Conservation (phyloP, 2,113 vertebrate species). For the Microcebus ravelobensis region DNA sequence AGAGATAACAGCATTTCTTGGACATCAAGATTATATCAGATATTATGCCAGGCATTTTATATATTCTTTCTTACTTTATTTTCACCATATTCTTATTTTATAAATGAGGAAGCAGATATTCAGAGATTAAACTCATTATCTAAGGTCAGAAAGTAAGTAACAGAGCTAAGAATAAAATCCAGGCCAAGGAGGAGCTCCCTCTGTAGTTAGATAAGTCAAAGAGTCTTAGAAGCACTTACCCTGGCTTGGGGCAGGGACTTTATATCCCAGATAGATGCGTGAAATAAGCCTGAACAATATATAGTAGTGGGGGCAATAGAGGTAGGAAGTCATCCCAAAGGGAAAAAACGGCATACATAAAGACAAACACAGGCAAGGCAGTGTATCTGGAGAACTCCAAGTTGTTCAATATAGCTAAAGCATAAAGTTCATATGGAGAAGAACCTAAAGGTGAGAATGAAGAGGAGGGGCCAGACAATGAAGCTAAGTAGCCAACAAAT, state of each 20-base stretch:
- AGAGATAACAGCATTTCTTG: not conserved
- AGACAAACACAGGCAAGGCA: not conserved
- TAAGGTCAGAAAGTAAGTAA: not conserved
- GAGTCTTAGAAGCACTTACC: not conserved
- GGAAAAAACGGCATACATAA: not conserved
- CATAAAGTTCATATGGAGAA: not conserved
- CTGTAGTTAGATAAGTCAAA: not conserved
- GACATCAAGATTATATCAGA: not conserved
- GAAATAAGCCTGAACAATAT: not conserved
- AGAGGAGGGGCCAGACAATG: not conserved
- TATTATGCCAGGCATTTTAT: not conserved
- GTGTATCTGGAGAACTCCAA: not conserved
- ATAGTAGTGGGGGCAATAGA: not conserved
- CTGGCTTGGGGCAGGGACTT: not conserved
- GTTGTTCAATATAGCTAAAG: not conserved
- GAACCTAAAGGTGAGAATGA: not conserved
- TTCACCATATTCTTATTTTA: not conserved
- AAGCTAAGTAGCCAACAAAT: not conserved
- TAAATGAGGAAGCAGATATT: slow-evolving; percentile 41
- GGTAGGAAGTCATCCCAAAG: not conserved
- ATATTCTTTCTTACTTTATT: not conserved
- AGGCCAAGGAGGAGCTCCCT: not conserved
- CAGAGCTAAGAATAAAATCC: not conserved
- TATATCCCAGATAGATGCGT: not conserved
- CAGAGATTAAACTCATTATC: not conserved